A percentile compares a stretch with the other conserved stretches of the same genome.
Evolutionary conservation across 2,113 vertebrate genomes (phyloP).

Genomic region (Mirza zaza): DNA sequence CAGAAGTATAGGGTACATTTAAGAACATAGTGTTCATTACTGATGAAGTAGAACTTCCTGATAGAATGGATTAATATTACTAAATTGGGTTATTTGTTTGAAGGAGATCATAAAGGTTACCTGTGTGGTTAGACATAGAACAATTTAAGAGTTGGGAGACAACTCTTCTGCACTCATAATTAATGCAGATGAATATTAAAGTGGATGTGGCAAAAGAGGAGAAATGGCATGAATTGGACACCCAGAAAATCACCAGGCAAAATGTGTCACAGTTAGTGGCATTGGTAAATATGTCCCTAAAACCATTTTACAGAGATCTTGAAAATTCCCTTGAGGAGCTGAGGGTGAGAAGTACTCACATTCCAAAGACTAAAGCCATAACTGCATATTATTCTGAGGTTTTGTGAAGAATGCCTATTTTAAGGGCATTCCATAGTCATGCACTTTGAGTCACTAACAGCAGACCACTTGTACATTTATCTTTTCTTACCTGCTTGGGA

Average conservation of each 20-base stretch:
- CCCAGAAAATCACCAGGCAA: not conserved
- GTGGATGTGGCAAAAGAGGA: not conserved
- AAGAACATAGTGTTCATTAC: not conserved
- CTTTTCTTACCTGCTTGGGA: not conserved
- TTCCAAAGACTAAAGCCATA: not conserved
- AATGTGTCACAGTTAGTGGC: not conserved
- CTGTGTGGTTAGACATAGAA: not conserved
- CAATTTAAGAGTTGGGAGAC: not conserved
- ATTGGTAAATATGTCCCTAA: not conserved
- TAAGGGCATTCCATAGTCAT: fast-evolving
- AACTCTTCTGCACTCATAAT: no score
- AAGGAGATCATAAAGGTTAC: not conserved
- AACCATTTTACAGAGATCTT: not conserved
- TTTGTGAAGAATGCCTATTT: not conserved
- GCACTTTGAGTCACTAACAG: not conserved
- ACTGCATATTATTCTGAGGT: not conserved
- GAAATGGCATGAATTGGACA: not conserved
- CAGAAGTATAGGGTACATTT: not conserved
- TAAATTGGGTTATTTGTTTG: not conserved
- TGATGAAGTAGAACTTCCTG: not conserved
- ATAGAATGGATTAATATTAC: not conserved
- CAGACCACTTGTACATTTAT: not conserved
- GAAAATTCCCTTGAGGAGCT: not conserved
- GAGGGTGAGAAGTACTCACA: not conserved
- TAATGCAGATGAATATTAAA: not conserved